Evolutionary conservation across 2,113 vertebrate species (phyloP).

Genomic region (Nothoprocta pentlandii): DNA sequence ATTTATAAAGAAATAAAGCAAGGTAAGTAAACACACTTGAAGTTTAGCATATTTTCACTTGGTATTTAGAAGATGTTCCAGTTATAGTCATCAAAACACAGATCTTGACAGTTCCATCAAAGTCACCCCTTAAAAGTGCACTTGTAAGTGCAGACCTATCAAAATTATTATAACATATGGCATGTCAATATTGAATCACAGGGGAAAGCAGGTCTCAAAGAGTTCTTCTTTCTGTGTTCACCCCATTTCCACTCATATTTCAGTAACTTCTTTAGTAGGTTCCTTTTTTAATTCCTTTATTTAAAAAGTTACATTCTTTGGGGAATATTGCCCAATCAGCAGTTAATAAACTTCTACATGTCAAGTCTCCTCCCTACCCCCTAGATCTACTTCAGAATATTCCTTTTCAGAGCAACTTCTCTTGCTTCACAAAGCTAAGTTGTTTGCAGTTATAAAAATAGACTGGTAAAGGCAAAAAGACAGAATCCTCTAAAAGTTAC

Average conservation of each 20-base stretch:
- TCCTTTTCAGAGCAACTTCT: conserved; percentile 4
- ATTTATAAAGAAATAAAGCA: conserved; percentile 35
- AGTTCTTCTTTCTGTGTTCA: conserved; percentile 37
- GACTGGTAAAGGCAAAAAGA: not conserved
- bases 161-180: conserved; percentile 42
- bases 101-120: conserved; percentile 31
- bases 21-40: conserved; percentile 37
- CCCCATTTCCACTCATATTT: conserved; percentile 60
- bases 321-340: conserved; percentile 27
- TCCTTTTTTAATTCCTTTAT: conserved; percentile 40
- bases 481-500: not conserved
- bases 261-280: conserved; percentile 20
- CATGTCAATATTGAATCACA: conserved; percentile 57
- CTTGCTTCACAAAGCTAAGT: not conserved
- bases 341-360: conserved; percentile 47
- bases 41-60: conserved; percentile 36
- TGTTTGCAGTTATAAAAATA: conserved; percentile 46
- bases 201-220: not conserved
- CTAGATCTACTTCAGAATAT: not conserved
- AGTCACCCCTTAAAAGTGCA: conserved; percentile 11
- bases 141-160: conserved; percentile 48
- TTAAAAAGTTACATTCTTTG: conserved; percentile 31
- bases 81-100: conserved; percentile 70
- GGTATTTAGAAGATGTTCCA: conserved; percentile 58
- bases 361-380: not conserved